These are phyloP conservation scores for Adineta ricciae DNA, from an alignment of 2,888 invertebrate species.

Conservation along the genomic window DNA sequence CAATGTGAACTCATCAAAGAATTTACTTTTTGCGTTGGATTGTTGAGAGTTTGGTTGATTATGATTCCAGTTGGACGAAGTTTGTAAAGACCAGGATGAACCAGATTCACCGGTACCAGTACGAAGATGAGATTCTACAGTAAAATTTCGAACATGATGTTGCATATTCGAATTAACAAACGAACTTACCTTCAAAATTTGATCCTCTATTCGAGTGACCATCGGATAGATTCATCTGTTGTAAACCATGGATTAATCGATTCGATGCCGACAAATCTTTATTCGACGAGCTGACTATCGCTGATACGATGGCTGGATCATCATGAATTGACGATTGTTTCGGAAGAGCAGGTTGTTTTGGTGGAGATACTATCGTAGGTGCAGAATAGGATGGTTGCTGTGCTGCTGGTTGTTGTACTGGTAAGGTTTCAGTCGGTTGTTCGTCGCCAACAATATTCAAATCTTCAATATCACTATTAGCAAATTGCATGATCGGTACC, in stretches of 20 bases:
- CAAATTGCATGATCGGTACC: not conserved
- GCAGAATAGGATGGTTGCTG: not conserved
- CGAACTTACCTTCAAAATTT: not conserved
- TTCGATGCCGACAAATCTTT: not conserved
- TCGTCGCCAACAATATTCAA: conserved; percentile 11
- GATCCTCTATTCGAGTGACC: not conserved
- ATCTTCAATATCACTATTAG: conserved; percentile 12
- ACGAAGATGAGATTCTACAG: not conserved
- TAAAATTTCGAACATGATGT: too few relatives aligned
- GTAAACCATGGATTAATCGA: not conserved
- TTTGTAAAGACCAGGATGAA: not conserved
- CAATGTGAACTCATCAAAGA: not conserved
- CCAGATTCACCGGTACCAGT: not conserved
- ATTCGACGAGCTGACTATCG: not conserved
- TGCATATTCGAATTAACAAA: too few relatives aligned
- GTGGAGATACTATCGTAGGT: not conserved
- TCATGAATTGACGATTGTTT: conserved; percentile 3
- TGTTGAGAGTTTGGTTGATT: not conserved
- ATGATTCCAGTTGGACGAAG: not conserved
- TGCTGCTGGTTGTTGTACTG: not conserved
- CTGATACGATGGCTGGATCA: conserved; percentile 4
- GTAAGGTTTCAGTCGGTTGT: not conserved
- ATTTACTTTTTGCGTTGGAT: not conserved
- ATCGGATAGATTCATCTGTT: not conserved
- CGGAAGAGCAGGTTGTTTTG: not conserved